phyloP scores from a whole-genome alignment of 1,140 invertebrate genomes.

The Bilobella aurantiaca region DNA sequence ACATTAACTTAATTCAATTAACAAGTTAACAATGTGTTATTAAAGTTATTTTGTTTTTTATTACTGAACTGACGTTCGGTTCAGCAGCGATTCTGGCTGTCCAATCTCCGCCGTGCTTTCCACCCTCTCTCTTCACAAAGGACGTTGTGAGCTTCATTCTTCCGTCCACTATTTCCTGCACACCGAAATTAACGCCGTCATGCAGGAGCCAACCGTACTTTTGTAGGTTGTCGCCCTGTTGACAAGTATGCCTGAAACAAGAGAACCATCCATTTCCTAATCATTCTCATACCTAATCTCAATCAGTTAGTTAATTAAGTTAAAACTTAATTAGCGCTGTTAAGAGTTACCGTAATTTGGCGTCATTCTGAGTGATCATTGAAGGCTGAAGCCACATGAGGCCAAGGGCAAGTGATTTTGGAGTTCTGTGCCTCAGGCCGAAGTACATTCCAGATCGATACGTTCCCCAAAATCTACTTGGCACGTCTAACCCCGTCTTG shows the following conservation, averaged over 20 bases:
- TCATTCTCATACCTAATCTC: too few relatives aligned
- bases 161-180: conserved; percentile 77
- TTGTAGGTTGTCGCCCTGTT: conserved; percentile 71
- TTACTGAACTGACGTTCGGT: too few relatives aligned
- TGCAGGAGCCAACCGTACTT: conserved; percentile 80
- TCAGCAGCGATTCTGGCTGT: conserved; percentile 68
- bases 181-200: conserved; percentile 82
- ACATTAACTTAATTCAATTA: too few relatives aligned
- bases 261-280: too few relatives aligned
- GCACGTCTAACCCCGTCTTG: conserved; percentile 55
- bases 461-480: conserved; percentile 81
- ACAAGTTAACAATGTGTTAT: too few relatives aligned
- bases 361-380: conserved; percentile 51
- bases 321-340: background rate
- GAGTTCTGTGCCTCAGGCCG: conserved; percentile 78
- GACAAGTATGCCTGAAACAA: conserved; percentile 91
- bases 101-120: conserved; percentile 81
- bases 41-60: too few relatives aligned
- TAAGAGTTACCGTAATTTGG: conserved; percentile 49
- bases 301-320: conserved; percentile 3
- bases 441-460: conserved; percentile 82
- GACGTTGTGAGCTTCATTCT: conserved; percentile 67
- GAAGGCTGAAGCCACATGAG: conserved; percentile 92
- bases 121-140: conserved; percentile 74
- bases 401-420: conserved; percentile 75